A percentile compares a stretch with the other conserved stretches of the same genome.
Evolutionary conservation across 2,888 invertebrate genomes (phyloP).

Genomic region (Ornithoptera alexandrae): DNA sequence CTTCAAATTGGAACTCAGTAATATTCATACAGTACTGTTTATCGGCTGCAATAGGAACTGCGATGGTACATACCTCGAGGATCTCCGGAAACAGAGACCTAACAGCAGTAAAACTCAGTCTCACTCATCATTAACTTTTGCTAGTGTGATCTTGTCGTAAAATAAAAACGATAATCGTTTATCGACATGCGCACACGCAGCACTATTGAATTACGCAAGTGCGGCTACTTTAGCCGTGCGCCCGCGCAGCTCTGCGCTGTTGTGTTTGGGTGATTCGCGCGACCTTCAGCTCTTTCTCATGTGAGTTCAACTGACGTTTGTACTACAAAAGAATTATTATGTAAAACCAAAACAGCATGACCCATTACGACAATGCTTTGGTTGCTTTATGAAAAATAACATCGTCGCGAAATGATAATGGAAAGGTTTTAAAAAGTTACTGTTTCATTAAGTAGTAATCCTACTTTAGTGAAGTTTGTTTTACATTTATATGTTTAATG

Average conservation of each 20-base stretch:
- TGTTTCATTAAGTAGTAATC: too few relatives aligned
- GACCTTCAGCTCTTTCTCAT: slow-evolving; percentile 21
- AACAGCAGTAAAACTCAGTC: too few relatives aligned
- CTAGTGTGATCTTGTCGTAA: too few relatives aligned
- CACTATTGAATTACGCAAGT: slow-evolving; percentile 25
- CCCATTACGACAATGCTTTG: slow-evolving; percentile 4
- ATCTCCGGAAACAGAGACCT: too few relatives aligned
- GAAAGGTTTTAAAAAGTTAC: not conserved
- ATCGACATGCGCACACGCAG: not conserved
- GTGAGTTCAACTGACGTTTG: slow-evolving; percentile 10
- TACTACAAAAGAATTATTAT: not conserved
- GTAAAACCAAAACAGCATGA: not conserved
- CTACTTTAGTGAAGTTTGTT: too few relatives aligned
- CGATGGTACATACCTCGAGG: too few relatives aligned
- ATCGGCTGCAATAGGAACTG: too few relatives aligned
- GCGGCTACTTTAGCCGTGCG: slow-evolving; percentile 25
- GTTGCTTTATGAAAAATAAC: too few relatives aligned
- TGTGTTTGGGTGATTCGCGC: slow-evolving; percentile 13
- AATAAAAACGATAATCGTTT: not conserved
- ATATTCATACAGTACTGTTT: too few relatives aligned
- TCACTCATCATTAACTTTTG: too few relatives aligned
- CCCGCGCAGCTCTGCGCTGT: slow-evolving; percentile 19
- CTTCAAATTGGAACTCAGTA: too few relatives aligned
- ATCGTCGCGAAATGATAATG: not conserved
- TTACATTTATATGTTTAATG: too few relatives aligned